A percentile compares a stretch with the other conserved stretches of the same genome.
phyloP scores from a whole-genome alignment of 2,888 invertebrate genomes.

The Rutpela maculata region DNA sequence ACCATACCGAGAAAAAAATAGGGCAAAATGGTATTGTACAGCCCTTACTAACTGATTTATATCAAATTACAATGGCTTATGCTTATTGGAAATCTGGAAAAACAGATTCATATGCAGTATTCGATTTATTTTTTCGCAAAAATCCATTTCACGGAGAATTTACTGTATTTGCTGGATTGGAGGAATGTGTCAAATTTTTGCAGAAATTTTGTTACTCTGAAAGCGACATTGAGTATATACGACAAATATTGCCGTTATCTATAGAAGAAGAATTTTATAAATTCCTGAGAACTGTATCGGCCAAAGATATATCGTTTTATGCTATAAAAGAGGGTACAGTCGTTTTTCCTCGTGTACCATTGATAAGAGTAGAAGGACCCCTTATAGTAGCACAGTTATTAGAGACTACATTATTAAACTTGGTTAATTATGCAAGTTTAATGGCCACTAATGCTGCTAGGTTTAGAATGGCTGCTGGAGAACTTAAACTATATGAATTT shows the following conservation, averaged over 20 bases:
- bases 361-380: constrained; percentile 95
- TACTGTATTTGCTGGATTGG: constrained; percentile 97
- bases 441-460: constrained; percentile 98
- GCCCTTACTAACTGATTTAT: constrained; percentile 94
- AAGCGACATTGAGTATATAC: constrained; percentile 95
- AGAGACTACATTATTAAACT: constrained; percentile 96
- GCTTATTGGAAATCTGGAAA: constrained; percentile 99
- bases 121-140: constrained; percentile 97
- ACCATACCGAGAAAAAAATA: neutral
- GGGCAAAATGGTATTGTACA: constrained; percentile 90
- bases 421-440: constrained; percentile 97
- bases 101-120: constrained; percentile 91
- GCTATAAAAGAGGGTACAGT: constrained; percentile 97
- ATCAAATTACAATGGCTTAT: constrained; percentile 99
- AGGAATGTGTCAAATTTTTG: constrained; percentile 95
- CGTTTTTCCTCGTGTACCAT: constrained; percentile 96
- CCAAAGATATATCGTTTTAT: constrained; percentile 89
- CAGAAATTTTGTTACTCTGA: constrained; percentile 94
- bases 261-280: constrained; percentile 93
- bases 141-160: constrained; percentile 99
- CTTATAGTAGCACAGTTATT: constrained; percentile 94
- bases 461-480: constrained; percentile 95
- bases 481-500: constrained; percentile 94
- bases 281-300: constrained; percentile 88
- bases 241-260: constrained; percentile 86